Conservation (phyloP, 2,888 invertebrate species). For the Cephus sareptanus region DNA sequence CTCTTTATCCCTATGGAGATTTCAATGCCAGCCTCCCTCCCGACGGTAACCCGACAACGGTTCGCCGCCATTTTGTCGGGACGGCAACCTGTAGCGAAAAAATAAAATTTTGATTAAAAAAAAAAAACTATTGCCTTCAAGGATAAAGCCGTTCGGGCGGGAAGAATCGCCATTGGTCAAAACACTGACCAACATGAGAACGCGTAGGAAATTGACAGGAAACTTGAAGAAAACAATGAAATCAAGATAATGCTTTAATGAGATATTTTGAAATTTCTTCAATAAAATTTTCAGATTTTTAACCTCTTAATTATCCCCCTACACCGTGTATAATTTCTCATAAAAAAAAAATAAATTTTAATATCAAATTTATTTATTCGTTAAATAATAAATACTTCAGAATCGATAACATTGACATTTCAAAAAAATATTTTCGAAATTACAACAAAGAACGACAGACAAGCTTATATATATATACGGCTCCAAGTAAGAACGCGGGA, state of each 20-base stretch:
- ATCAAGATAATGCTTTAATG: background rate
- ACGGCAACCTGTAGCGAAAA: background rate
- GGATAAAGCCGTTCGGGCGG: background rate
- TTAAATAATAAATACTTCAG: background rate
- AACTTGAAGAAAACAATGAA: background rate
- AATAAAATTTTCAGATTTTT: background rate
- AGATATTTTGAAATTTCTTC: background rate
- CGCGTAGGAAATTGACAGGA: background rate
- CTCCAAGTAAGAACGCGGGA: slow-evolving; percentile 51
- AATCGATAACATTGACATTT: no score
- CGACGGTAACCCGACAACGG: background rate
- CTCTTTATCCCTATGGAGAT: background rate
- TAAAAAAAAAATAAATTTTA: background rate
- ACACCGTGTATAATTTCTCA: background rate
- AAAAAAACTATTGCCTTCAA: background rate
- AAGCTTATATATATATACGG: no score
- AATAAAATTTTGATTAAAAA: background rate
- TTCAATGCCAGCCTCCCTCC: background rate
- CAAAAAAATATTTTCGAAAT: background rate
- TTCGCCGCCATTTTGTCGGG: background rate
- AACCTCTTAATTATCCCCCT: background rate
- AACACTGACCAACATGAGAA: background rate
- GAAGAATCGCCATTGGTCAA: background rate
- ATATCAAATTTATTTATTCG: background rate
- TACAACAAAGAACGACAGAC: background rate